Evolutionary conservation across 2,888 invertebrate species (phyloP), one percentile per base, ranked within the genome.

Genomic region (Ephialtes manifestator): DNA sequence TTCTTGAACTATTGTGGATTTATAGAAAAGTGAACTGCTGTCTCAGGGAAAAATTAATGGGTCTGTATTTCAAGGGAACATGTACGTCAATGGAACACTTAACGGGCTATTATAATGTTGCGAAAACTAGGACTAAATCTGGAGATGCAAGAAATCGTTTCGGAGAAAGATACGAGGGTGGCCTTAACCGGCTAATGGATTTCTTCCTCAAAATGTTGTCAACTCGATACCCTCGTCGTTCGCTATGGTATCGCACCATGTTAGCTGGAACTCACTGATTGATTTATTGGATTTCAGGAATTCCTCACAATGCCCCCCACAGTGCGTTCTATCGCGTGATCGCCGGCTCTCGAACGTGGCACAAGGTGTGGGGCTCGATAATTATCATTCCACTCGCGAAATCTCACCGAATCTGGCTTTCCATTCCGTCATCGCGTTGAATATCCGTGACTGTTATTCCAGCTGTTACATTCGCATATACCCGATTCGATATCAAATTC

Each of bases 271-370:
- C 51, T 39, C 48, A 39, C 24, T 67, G 76, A 76, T 76, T 67
- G 76, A 76, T 76, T 67, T 76, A 76, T 76, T 67, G 76, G 76
- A 55, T 76, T 76, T 76, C 53, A 39, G 43, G 53, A 76, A 67
- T 55, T 53, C 39, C 67, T 67, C 53, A 63, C 48, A 31, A 60
- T 31, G 4, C 63, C 35, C 35, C 48, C 65, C 63, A 35, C 75
- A 43, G 20, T 31, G 48, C 20, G 60, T 51, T 65, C 53, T 20
- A 55, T 58, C 72, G 24, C 58, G 13, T 31, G 7, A 58, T 72
- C 55, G 20, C 39, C 24, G 46, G 15, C 39, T 8, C 55, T 68
- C 28, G 8, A 15, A n/a, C 55, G 24, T 13, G 55, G 43, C 55
- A 8, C 48, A 28, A 51, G 51, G 35, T 20, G 31, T 18, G 35